Conservation (phyloP, 2,888 invertebrate species). For the Patella pellucida region DNA sequence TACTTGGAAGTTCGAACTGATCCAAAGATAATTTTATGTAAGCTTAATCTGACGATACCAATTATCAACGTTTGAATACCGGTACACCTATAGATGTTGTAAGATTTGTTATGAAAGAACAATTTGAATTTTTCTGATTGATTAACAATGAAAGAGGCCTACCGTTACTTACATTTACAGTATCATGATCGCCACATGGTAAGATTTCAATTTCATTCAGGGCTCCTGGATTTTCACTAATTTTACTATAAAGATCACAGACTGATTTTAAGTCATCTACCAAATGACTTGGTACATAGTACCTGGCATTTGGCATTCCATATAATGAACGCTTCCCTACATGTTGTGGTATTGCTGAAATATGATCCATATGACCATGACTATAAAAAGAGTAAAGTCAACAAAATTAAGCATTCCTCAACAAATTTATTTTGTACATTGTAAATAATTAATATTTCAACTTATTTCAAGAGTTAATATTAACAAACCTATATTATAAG, state of each 20-base stretch:
- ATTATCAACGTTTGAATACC: no score
- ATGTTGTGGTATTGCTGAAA: slow-evolving; percentile 58
- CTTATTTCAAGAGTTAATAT: not conserved
- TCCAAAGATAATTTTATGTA: no score
- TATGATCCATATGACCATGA: slow-evolving; percentile 67
- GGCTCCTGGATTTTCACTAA: slow-evolving; percentile 44
- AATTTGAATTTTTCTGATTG: no score
- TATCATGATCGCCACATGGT: slow-evolving; percentile 43
- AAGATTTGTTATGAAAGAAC: no score
- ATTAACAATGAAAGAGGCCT: no score
- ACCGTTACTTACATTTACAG: slow-evolving; percentile 49
- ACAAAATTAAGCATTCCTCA: not conserved
- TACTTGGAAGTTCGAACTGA: no score
- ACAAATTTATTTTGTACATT: not conserved
- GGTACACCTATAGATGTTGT: no score
- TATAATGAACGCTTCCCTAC: slow-evolving; percentile 53
- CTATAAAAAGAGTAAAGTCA: slow-evolving; percentile 39
- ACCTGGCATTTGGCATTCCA: slow-evolving; percentile 50
- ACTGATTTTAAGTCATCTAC: slow-evolving; percentile 46
- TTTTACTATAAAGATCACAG: slow-evolving; percentile 39
- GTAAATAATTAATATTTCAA: not conserved
- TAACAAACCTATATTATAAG: no score
- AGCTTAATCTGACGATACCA: no score
- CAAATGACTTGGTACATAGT: slow-evolving; percentile 57
- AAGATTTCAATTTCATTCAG: slow-evolving; percentile 43